A percentile compares a stretch with the other conserved stretches of the same genome.
Evolutionary conservation across 2,113 vertebrate genomes (phyloP).

Genomic region (Serilophus lunatus): DNA sequence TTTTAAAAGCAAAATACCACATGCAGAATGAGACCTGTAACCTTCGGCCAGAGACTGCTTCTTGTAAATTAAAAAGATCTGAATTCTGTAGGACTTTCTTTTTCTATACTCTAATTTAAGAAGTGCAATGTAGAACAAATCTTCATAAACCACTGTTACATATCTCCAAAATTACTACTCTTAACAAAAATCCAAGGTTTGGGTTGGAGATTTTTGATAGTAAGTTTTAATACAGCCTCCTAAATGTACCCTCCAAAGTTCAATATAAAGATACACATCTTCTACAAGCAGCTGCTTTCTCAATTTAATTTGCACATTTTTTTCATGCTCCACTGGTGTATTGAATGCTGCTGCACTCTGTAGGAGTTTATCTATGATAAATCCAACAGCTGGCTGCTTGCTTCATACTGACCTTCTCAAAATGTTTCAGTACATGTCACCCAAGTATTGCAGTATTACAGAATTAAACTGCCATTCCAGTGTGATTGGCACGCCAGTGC

Average conservation of each 20-base stretch:
- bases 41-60: not conserved
- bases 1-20: not conserved
- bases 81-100: not conserved
- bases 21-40: not conserved
- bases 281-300: conserved; percentile 84
- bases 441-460: conserved; percentile 47
- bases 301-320: conserved; percentile 93
- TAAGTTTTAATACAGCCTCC: conserved; percentile 63
- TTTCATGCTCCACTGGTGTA: conserved; percentile 95
- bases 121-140: not conserved
- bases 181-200: conserved; percentile 45
- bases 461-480: conserved; percentile 65
- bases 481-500: conserved; percentile 59
- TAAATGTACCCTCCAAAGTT: conserved; percentile 70
- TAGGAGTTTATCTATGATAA: conserved; percentile 91
- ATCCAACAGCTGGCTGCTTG: conserved; percentile 86
- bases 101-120: not conserved
- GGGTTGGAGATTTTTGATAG: conserved; percentile 56
- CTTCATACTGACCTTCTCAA: conserved; percentile 84
- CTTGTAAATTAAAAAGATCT: not conserved
- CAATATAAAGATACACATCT: conserved; percentile 95
- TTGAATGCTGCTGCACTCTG: conserved; percentile 87
- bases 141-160: not conserved
- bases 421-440: conserved; percentile 67
- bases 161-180: conserved; percentile 39